Conservation (phyloP, 2,888 invertebrate species). For the Lampropteryx suffumata region DNA sequence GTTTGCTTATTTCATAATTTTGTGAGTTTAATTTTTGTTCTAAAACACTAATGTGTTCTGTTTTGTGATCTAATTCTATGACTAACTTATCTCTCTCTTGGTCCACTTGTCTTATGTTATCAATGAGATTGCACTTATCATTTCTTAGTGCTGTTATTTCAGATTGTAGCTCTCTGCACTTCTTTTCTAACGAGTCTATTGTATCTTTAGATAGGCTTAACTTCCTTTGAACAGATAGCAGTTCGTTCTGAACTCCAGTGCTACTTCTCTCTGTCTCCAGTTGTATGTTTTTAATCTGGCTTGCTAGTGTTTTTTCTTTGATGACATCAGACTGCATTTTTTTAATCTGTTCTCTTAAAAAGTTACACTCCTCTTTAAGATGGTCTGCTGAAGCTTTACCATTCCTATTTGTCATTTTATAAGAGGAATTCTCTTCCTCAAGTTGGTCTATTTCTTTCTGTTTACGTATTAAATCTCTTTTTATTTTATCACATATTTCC, state of each 20-base stretch:
- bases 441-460: slow-evolving; percentile 70
- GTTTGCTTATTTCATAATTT: slow-evolving; percentile 75
- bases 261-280: slow-evolving; percentile 89
- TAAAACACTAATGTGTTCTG: slow-evolving; percentile 85
- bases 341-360: slow-evolving; percentile 72
- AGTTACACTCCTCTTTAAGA: slow-evolving; percentile 70
- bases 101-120: slow-evolving; percentile 85
- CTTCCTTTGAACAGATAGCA: slow-evolving; percentile 85
- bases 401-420: slow-evolving; percentile 70
- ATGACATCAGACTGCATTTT: slow-evolving; percentile 73
- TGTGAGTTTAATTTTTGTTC: slow-evolving; percentile 86
- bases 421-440: slow-evolving; percentile 74
- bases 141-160: slow-evolving; percentile 84
- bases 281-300: slow-evolving; percentile 86
- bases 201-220: slow-evolving; percentile 83
- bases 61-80: slow-evolving; percentile 87
- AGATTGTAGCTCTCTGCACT: slow-evolving; percentile 82
- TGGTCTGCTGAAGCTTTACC: slow-evolving; percentile 72
- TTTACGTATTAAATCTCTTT: slow-evolving; percentile 67
- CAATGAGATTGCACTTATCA: slow-evolving; percentile 85
- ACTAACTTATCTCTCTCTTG: slow-evolving; percentile 87
- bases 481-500: slow-evolving; percentile 66
- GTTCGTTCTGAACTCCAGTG: slow-evolving; percentile 86
- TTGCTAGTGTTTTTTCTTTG: slow-evolving; percentile 74
- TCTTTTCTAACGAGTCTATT: slow-evolving; percentile 81